phyloP scores from a whole-genome alignment of 1,140 invertebrate species.

The Latrodectus geometricus region DNA sequence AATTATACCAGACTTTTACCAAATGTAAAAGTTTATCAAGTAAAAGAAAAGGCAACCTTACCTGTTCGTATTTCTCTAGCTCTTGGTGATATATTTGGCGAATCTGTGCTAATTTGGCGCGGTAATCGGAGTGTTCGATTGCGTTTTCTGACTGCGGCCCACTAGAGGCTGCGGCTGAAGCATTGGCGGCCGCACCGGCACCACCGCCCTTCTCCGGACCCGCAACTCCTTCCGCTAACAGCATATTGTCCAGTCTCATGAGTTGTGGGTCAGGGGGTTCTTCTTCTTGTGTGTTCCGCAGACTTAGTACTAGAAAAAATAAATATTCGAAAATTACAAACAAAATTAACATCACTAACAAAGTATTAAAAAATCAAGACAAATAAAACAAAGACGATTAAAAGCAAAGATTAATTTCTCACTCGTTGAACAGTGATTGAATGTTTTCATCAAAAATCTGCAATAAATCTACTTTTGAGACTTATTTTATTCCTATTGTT shows the following conservation, averaged over 20 bases:
- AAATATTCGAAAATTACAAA: slow-evolving; percentile 7
- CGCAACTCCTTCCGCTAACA: slow-evolving; percentile 98
- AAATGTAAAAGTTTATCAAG: too few species aligned
- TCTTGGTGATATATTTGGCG: slow-evolving; percentile 99
- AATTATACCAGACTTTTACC: too few species aligned
- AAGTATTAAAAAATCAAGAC: too few species aligned
- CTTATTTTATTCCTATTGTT: too few species aligned
- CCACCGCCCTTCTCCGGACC: slow-evolving; percentile 97
- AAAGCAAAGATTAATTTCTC: too few species aligned
- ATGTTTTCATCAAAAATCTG: too few species aligned
- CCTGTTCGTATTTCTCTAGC: slow-evolving; percentile 98
- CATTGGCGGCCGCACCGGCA: slow-evolving; percentile 88
- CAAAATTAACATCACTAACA: not conserved
- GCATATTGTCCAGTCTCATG: slow-evolving; percentile 99
- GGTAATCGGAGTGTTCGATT: slow-evolving; percentile 99
- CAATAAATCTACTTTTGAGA: too few species aligned
- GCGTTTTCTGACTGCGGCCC: slow-evolving; percentile 86
- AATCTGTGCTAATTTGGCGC: slow-evolving; percentile 98
- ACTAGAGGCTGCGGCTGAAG: slow-evolving; percentile 85
- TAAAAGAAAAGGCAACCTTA: slow-evolving; percentile 66
- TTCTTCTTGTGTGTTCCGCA: slow-evolving; percentile 97
- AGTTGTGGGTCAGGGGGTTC: slow-evolving; percentile 98
- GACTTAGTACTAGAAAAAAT: slow-evolving; percentile 83
- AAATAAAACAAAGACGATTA: too few species aligned
- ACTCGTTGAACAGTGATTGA: too few species aligned